Percentiles rank a stretch among this genome's conserved stretches.
phyloP scores from a whole-genome alignment of 2,113 vertebrate genomes.

The Henicopernis longicauda region DNA sequence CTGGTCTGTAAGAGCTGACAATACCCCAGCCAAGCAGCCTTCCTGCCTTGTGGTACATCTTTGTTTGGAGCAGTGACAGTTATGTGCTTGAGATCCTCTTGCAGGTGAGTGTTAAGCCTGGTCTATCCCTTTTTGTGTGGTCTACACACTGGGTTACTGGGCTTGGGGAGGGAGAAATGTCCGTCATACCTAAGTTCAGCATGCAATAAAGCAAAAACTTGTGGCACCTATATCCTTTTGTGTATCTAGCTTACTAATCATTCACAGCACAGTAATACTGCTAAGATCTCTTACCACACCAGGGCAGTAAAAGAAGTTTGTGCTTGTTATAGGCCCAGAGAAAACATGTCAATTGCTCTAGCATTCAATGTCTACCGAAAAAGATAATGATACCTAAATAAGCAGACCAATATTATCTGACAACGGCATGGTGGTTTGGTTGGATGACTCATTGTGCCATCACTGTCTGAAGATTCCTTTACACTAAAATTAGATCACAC shows the following conservation, averaged over 20 bases:
- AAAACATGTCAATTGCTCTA: not conserved
- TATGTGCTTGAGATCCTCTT: not conserved
- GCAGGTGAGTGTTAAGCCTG: not conserved
- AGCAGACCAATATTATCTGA: conserved; percentile 7
- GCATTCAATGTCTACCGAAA: not conserved
- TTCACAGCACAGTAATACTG: not conserved
- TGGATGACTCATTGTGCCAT: conserved; percentile 7
- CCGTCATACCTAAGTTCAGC: not conserved
- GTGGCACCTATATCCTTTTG: not conserved
- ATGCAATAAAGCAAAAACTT: not conserved
- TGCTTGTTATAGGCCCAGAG: not conserved
- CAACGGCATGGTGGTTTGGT: not conserved
- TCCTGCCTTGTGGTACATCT: not conserved
- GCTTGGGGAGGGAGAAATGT: not conserved
- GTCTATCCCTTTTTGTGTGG: not conserved
- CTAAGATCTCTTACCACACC: not conserved
- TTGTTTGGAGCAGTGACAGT: not conserved
- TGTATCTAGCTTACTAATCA: not conserved
- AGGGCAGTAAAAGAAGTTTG: not conserved
- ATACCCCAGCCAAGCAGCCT: rapidly evolving
- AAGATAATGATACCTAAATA: not conserved
- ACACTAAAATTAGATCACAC: conserved; percentile 16
- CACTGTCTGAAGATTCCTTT: conserved; percentile 26
- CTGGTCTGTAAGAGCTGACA: not conserved
- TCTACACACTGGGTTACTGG: not conserved